Conservation (phyloP, 2,797 vertebrate genomes). For the Mormyrus proboscirostris region DNA sequence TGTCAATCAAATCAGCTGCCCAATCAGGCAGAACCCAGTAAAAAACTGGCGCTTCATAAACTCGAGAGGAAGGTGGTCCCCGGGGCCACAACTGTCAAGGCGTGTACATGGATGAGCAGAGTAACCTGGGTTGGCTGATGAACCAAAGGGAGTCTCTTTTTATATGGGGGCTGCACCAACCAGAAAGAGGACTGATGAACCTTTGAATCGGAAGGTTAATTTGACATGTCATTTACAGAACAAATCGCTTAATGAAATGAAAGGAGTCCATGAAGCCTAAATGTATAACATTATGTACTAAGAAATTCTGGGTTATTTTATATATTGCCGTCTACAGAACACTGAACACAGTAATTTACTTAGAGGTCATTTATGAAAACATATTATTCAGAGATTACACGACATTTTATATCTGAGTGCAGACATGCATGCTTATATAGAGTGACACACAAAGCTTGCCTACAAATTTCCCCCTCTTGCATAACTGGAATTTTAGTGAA, state of each 20-base stretch:
- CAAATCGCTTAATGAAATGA: not conserved
- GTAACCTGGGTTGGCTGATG: not conserved
- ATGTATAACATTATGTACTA: not conserved
- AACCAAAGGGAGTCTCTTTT: not conserved
- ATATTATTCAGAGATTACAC: not conserved
- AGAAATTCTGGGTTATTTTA: not conserved
- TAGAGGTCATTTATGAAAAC: not conserved
- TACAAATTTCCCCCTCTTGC: not conserved
- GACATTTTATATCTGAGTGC: not conserved
- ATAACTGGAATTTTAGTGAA: not conserved
- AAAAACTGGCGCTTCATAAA: not conserved
- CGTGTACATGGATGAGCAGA: not conserved
- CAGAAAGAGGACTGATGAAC: not conserved
- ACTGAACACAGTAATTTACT: not conserved
- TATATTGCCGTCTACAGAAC: not conserved
- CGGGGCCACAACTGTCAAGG: not conserved
- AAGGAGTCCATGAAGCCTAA: not conserved
- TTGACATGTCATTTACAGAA: conserved; percentile 1
- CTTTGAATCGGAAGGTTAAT: not conserved
- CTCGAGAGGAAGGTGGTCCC: not conserved
- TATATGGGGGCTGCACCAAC: not conserved
- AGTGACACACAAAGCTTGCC: not conserved
- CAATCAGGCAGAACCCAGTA: not conserved
- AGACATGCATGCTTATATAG: not conserved
- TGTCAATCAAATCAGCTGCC: not conserved